Evolutionary conservation across 1,140 invertebrate species (phyloP).

Genomic region (Hyles vespertilio): DNA sequence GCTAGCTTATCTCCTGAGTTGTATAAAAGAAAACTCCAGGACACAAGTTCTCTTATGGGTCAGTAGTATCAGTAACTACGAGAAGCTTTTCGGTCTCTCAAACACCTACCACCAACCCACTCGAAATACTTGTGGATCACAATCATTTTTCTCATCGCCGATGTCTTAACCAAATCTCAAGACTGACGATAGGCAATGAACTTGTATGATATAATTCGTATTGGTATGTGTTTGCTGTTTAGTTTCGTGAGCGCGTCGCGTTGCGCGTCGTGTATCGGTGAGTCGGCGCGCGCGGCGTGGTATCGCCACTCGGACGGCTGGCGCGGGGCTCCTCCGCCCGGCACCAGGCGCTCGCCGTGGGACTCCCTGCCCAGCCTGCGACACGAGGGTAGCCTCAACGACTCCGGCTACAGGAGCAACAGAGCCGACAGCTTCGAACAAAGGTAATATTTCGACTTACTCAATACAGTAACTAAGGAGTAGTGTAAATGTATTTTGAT

Average conservation of each 20-base stretch:
- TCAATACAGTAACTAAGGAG: too few species aligned
- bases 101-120: too few species aligned
- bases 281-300: slow-evolving; percentile 89
- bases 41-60: too few species aligned
- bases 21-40: too few species aligned
- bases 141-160: too few species aligned
- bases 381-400: slow-evolving; percentile 88
- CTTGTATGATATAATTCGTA: slow-evolving; percentile 3
- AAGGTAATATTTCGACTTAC: slow-evolving; percentile 73
- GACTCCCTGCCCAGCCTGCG: slow-evolving; percentile 88
- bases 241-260: slow-evolving; percentile 79
- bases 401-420: slow-evolving; percentile 90
- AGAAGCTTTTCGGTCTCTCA: too few species aligned
- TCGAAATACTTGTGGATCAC: too few species aligned
- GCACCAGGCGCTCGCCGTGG: slow-evolving; percentile 87
- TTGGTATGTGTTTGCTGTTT: slow-evolving; percentile 54
- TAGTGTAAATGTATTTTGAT: too few species aligned
- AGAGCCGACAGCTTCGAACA: slow-evolving; percentile 90
- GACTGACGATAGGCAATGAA: neutral
- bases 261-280: slow-evolving; percentile 89
- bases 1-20: too few species aligned
- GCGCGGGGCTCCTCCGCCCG: slow-evolving; percentile 81
- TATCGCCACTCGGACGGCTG: slow-evolving; percentile 91
- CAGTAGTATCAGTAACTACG: too few species aligned
- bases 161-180: too few species aligned